These are phyloP conservation scores for Habropoda laboriosa DNA, from an alignment of 1,140 invertebrate species.

Conservation along the genomic window DNA sequence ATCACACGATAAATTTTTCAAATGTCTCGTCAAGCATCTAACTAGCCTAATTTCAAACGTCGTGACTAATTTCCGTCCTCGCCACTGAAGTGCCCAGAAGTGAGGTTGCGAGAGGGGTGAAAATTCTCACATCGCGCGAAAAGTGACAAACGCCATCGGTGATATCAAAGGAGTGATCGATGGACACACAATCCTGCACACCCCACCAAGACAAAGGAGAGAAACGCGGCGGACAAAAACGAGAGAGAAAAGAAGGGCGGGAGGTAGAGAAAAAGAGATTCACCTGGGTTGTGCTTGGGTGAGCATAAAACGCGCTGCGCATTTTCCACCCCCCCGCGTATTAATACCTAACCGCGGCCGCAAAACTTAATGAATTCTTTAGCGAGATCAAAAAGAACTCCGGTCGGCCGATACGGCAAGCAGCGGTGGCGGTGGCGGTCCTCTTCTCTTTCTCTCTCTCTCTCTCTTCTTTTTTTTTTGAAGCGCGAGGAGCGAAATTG, in stretches of 20 bases:
- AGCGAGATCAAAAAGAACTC: conserved; percentile 74
- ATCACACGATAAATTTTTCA: no score
- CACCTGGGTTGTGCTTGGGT: conserved; percentile 61
- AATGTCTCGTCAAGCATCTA: no score
- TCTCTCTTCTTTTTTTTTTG: conserved; percentile 39
- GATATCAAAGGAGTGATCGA: conserved; percentile 64
- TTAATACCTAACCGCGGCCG: conserved; percentile 74
- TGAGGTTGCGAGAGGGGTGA: no score
- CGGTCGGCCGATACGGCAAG: conserved; percentile 58
- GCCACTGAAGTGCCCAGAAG: no score
- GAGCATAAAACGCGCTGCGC: conserved; percentile 63
- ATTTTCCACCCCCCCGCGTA: conserved; percentile 70
- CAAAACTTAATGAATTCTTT: conserved; percentile 77
- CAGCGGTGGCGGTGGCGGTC: conserved; percentile 11
- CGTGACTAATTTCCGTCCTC: no score
- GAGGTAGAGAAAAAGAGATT: conserved; percentile 57
- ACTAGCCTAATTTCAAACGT: no score
- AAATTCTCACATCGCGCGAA: background rate
- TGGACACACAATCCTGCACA: conserved; percentile 56
- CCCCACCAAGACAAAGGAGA: conserved; percentile 53
- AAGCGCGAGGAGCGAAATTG: conserved; percentile 64
- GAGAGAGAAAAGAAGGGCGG: no score
- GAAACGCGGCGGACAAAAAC: conserved; percentile 52
- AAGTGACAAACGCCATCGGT: conserved; percentile 18
- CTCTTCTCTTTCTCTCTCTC: conserved; percentile 2